These are phyloP conservation scores for Andrena hattorfiana DNA, from an alignment of 2,888 invertebrate genomes.

Conservation along the genomic window DNA sequence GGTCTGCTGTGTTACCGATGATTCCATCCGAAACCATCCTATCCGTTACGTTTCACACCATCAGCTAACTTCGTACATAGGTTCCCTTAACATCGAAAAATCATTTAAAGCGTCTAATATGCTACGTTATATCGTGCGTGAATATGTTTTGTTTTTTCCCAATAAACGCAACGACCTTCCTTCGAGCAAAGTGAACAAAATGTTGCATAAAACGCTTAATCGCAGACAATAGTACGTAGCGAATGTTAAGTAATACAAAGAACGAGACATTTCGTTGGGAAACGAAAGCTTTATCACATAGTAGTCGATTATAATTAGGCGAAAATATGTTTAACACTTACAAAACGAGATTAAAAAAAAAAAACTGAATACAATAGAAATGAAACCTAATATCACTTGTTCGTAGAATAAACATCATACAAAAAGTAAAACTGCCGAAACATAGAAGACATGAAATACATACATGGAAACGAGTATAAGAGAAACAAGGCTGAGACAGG, in stretches of 20 bases:
- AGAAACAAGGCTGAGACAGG: not conserved
- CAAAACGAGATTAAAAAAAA: constrained; percentile 13
- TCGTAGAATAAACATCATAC: not conserved
- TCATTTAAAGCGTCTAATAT: not conserved
- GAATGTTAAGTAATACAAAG: constrained; percentile 11
- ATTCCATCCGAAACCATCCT: not conserved
- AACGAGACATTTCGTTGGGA: constrained; percentile 2
- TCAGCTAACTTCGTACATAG: constrained; percentile 5
- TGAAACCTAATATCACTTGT: constrained; percentile 13
- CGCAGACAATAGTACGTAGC: constrained; percentile 6
- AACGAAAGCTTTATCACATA: constrained; percentile 25
- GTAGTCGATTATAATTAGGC: constrained; percentile 1
- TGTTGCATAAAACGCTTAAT: constrained; percentile 25
- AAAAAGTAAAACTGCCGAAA: constrained; percentile 17
- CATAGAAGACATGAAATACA: not conserved
- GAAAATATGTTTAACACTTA: constrained; percentile 9
- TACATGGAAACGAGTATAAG: not conserved
- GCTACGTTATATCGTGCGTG: not conserved
- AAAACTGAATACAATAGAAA: not conserved
- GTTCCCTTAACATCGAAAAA: constrained; percentile 1
- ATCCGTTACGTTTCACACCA: constrained; percentile 1
- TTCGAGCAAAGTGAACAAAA: constrained; percentile 11
- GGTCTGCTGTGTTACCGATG: constrained; percentile 9
- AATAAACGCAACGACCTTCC: not conserved
- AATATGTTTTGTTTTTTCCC: not conserved